Evolutionary conservation across 2,888 invertebrate species (phyloP).

Genomic region (Xestia xanthographa): DNA sequence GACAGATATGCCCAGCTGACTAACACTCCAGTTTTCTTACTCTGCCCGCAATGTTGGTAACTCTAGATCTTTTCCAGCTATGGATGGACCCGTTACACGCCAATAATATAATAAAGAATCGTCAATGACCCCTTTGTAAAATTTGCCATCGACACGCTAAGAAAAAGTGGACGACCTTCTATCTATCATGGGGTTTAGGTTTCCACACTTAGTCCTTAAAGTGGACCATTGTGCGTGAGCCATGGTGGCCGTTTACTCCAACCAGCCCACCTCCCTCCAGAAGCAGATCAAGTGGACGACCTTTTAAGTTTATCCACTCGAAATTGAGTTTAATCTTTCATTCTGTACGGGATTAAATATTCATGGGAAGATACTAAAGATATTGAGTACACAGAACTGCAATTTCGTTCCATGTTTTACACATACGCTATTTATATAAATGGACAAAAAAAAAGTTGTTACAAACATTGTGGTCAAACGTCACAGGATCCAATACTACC

Average conservation of each 20-base stretch:
- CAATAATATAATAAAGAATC: neutral
- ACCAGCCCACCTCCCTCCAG: no score
- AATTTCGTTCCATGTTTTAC: neutral
- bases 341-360: neutral
- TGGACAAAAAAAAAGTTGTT: neutral
- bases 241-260: no score
- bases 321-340: neutral
- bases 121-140: no score
- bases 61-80: neutral
- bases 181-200: no score
- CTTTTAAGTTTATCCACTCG: neutral
- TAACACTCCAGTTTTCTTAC: neutral
- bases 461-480: constrained; percentile 4
- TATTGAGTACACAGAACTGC: neutral
- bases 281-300: no score
- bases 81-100: neutral
- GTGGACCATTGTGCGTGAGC: no score
- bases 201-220: no score
- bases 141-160: no score
- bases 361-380: neutral
- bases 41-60: neutral
- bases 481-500: neutral
- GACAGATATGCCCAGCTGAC: neutral
- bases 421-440: neutral
- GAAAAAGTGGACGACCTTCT: no score